A percentile compares a stretch with the other conserved stretches of the same genome.
Conservation (phyloP, 2,113 vertebrate species). For the Puntigrus tetrazona region DNA sequence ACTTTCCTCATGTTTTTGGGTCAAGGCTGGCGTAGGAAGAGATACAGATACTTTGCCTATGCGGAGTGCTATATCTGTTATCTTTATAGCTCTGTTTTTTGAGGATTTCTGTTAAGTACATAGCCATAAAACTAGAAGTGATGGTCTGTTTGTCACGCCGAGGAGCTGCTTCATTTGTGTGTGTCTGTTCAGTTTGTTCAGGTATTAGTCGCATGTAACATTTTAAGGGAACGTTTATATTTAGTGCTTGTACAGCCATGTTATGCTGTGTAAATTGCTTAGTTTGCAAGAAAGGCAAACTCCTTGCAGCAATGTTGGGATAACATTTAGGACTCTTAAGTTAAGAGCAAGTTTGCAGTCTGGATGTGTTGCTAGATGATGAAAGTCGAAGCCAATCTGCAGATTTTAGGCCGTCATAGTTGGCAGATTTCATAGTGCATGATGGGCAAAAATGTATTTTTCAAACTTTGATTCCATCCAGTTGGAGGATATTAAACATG, state of each 20-base stretch:
- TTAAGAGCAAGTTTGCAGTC: no score
- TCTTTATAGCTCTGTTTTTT: conserved; percentile 76
- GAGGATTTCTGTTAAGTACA: conserved; percentile 60
- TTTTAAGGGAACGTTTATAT: not conserved
- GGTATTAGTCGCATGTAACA: not conserved
- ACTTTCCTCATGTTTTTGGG: conserved; percentile 39
- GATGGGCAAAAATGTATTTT: not conserved
- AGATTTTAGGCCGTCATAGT: not conserved
- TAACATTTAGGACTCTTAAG: not conserved
- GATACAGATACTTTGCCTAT: conserved; percentile 56
- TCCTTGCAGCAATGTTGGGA: not conserved
- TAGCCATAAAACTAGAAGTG: conserved; percentile 58
- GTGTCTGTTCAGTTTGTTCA: conserved; percentile 2
- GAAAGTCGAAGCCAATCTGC: not conserved
- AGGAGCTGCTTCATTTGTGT: not conserved
- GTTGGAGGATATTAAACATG: not conserved
- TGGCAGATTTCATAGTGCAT: not conserved
- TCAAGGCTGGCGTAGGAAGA: conserved; percentile 67
- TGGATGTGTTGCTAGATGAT: not conserved
- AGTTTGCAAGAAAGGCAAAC: no score
- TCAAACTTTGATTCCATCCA: not conserved
- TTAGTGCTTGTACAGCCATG: not conserved
- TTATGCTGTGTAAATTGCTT: not conserved
- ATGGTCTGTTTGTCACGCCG: conserved; percentile 20
- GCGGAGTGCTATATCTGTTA: conserved; percentile 59